Evolutionary conservation across 2,113 vertebrate species (phyloP).

Genomic region (Morphnarchus princeps): DNA sequence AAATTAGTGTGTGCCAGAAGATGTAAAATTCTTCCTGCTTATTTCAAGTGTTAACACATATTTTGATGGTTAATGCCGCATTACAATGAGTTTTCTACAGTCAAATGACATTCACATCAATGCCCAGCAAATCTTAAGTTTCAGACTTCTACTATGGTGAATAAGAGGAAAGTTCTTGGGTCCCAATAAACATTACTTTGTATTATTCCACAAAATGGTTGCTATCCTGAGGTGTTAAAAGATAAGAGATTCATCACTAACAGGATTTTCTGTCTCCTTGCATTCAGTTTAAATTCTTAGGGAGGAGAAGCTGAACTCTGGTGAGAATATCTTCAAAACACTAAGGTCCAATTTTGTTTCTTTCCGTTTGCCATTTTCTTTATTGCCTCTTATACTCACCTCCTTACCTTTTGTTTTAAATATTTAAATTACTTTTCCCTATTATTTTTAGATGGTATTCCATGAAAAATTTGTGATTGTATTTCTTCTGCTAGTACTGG

Average conservation of each 20-base stretch:
- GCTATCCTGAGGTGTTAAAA: not conserved
- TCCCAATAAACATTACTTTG: not conserved
- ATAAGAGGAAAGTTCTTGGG: conserved; percentile 2
- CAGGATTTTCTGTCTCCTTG: not conserved
- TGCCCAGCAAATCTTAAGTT: not conserved
- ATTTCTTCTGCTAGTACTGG: not conserved
- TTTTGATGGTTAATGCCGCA: not conserved
- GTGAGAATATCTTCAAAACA: not conserved
- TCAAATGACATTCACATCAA: not conserved
- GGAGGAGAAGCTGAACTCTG: not conserved
- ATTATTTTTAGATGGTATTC: not conserved
- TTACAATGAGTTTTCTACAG: not conserved
- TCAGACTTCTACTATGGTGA: not conserved
- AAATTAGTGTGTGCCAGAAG: not conserved
- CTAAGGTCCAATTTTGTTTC: not conserved
- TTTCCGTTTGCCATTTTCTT: not conserved
- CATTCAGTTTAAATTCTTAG: not conserved
- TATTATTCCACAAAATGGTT: not conserved
- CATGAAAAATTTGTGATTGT: not conserved
- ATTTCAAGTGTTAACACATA: not conserved
- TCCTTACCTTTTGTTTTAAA: not conserved
- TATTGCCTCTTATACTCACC: not conserved
- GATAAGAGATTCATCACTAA: not conserved
- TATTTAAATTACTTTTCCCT: not conserved
- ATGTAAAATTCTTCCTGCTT: not conserved